Conservation (phyloP, 2,113 vertebrate species). For the Acrocephalus arundinaceus region DNA sequence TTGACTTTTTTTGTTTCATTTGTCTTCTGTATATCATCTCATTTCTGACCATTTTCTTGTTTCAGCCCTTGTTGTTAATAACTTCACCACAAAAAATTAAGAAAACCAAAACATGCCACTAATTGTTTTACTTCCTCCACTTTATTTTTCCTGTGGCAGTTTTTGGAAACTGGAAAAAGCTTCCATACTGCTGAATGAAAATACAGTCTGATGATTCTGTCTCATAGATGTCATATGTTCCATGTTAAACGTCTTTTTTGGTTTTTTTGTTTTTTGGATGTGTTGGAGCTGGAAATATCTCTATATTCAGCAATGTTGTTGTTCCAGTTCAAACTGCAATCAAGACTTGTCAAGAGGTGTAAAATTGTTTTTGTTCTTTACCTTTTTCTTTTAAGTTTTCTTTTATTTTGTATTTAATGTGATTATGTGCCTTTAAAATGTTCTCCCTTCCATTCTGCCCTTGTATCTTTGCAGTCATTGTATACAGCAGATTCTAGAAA, state of each 20-base stretch:
- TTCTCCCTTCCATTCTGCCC: constrained; percentile 86
- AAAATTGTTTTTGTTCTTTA: constrained; percentile 59
- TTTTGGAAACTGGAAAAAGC: constrained; percentile 11
- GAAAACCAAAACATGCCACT: neutral
- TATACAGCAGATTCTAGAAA: constrained; percentile 99
- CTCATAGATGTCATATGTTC: constrained; percentile 36
- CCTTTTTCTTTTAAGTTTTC: constrained; percentile 50
- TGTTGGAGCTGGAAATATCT: constrained; percentile 57
- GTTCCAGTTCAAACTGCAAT: constrained; percentile 45
- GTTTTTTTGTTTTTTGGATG: neutral
- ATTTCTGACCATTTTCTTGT: constrained; percentile 37
- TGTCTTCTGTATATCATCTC: neutral
- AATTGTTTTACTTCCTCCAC: neutral
- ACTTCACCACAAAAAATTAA: neutral
- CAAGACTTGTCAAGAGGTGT: constrained; percentile 41
- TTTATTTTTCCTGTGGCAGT: constrained; percentile 11
- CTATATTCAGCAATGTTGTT: constrained; percentile 7
- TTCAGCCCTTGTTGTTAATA: constrained; percentile 35
- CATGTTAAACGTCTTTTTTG: constrained; percentile 42
- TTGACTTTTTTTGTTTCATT: constrained; percentile 4
- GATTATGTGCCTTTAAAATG: constrained; percentile 83
- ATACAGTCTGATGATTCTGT: constrained; percentile 36
- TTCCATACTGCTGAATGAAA: constrained; percentile 30
- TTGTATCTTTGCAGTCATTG: constrained; percentile 94
- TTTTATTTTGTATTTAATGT: constrained; percentile 75